Percentiles rank a stretch among this genome's conserved stretches.
phyloP scores from a whole-genome alignment of 2,888 invertebrate species.

The Hyppa rectilinea region DNA sequence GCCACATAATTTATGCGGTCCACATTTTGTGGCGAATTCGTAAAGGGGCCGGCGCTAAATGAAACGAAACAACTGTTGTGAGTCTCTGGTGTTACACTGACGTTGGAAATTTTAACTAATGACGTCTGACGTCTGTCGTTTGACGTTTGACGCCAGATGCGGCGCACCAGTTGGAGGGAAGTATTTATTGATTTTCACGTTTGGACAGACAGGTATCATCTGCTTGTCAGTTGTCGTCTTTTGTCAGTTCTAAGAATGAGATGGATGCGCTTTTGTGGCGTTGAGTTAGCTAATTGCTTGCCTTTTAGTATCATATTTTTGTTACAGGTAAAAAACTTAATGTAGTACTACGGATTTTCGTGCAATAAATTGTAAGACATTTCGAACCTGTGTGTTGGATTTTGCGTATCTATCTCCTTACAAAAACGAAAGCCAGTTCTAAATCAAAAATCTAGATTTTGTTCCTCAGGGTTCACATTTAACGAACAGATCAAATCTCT shows the following conservation, averaged over 20 bases:
- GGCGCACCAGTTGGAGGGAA: constrained; percentile 56
- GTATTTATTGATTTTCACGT: constrained; percentile 62
- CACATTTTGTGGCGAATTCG: constrained; percentile 63
- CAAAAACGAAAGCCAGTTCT: not conserved
- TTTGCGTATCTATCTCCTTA: not conserved
- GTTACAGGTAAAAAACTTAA: too few relatives aligned
- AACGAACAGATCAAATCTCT: not conserved
- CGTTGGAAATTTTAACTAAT: constrained; percentile 74
- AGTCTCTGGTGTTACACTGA: constrained; percentile 62
- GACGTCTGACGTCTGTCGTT: constrained; percentile 70
- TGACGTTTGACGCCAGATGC: constrained; percentile 68
- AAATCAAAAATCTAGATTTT: not conserved
- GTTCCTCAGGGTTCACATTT: not conserved
- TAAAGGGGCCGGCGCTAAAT: constrained; percentile 66
- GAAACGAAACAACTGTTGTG: constrained; percentile 72
- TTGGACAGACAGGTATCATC: constrained; percentile 55
- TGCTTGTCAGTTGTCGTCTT: constrained; percentile 57
- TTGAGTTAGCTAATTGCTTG: constrained; percentile 10
- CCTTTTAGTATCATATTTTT: too few relatives aligned
- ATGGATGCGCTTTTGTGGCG: constrained; percentile 38
- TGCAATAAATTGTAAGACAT: not conserved
- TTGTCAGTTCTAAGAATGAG: constrained; percentile 43
- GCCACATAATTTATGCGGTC: constrained; percentile 63
- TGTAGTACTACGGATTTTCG: not conserved
- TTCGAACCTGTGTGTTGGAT: too few relatives aligned